A percentile compares a stretch with the other conserved stretches of the same genome.
These are phyloP conservation scores for Patiria miniata DNA, from an alignment of 35 echinoderm and acorn worm genomes.

Conservation along the genomic window DNA sequence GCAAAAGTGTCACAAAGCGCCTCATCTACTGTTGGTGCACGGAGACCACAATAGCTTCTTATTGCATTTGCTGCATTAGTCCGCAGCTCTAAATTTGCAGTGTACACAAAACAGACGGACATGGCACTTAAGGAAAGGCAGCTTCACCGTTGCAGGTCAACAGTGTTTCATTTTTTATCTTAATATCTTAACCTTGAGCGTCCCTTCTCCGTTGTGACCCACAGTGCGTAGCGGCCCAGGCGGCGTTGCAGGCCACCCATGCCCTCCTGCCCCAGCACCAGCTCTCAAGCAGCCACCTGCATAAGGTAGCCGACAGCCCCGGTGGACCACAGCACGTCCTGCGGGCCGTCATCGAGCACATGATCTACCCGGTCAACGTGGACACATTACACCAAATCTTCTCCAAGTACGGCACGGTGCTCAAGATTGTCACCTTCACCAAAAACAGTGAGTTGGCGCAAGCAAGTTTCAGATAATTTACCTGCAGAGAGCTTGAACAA, in stretches of 20 bases:
- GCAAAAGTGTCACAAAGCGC: too few relatives aligned
- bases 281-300: slow-evolving; percentile 12
- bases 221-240: slow-evolving; percentile 85
- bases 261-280: slow-evolving; percentile 70
- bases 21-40: too few relatives aligned
- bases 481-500: too few relatives aligned
- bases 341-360: slow-evolving; percentile 81
- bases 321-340: slow-evolving; percentile 89
- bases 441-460: slow-evolving; percentile 79
- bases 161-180: too few relatives aligned
- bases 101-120: too few relatives aligned
- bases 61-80: too few relatives aligned
- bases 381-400: slow-evolving; percentile 93
- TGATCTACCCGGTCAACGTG: slow-evolving; percentile 86
- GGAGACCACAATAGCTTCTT: too few relatives aligned
- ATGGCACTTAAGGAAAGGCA: too few relatives aligned
- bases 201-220: slow-evolving; percentile 4
- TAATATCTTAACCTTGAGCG: too few relatives aligned
- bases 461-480: too few relatives aligned
- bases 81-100: too few relatives aligned
- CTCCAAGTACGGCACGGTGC: slow-evolving; percentile 75
- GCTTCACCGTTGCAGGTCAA: too few relatives aligned
- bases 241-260: slow-evolving; percentile 79
- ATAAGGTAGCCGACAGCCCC: slow-evolving; percentile 69
- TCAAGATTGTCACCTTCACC: slow-evolving; percentile 98